Evolutionary conservation across 2,888 invertebrate genomes (phyloP), one percentile per base, ranked within the genome.

Genomic region (Epirrhoe alternata): DNA sequence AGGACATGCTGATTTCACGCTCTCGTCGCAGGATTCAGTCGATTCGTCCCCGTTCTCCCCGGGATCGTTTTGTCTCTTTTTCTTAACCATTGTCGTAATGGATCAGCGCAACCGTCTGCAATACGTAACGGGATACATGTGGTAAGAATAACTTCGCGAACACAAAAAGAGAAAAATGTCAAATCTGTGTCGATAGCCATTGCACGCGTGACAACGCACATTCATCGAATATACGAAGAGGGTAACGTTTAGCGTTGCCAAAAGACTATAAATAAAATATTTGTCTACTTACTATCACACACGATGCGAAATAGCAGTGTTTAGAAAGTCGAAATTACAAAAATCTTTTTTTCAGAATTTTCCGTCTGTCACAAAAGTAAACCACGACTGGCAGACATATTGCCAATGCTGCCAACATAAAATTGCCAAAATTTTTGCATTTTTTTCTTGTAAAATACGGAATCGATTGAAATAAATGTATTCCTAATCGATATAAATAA

Each of bases 1-100:
- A 76, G 93, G 92, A 83, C 97, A 97, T 80, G 94, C 94, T 67
- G 93, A 91, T 69, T 91, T 92, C 78, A 94, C 94, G 79, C 94
- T 95, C 84, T 96, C 96, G 72, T 96, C 96, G 74, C 95, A 95
- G 16, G 96, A 96, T 79, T 96, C 96, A 0, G 96, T 96, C 5
- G 96, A 96, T 72, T 95, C 95, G 78, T 94, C 95, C 61, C 92
- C 93, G 73, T 95, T 95, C 74, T 94, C 95, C 54, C 93, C 93
- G 42, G 94, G 95, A 77, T 96, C 96, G 73, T 94, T 94, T 84
- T 96, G 96, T 86, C 96, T 95, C 93, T 96, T 95, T 93, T 96
- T 96, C 90, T 96, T 96, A 65, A 95, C 95, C 96, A 96, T 96
- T 85, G 86, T 92, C 73, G 78, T 82, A 81, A 81, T 82, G 77